phyloP scores from a whole-genome alignment of 2,113 vertebrate species.

The Cyprinus carpio region DNA sequence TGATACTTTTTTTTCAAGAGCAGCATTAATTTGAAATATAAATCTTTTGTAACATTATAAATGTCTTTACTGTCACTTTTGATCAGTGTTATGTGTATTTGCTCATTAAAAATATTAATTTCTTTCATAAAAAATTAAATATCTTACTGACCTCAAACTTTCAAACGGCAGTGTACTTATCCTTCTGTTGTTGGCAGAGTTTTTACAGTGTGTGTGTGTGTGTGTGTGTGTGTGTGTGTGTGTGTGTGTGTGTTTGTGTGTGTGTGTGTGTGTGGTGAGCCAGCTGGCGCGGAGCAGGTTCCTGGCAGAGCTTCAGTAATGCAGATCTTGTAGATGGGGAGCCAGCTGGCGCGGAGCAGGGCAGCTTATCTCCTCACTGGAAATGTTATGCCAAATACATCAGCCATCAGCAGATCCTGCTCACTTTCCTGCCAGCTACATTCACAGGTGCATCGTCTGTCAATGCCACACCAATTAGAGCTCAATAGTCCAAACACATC shows the following conservation, averaged over 20 bases:
- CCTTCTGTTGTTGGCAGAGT: not conserved
- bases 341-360: slow-evolving; percentile 51
- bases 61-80: not conserved
- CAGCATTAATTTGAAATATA: not conserved
- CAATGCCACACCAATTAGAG: not conserved
- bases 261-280: no score
- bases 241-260: no score
- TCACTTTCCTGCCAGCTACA: slow-evolving; percentile 89
- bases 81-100: not conserved
- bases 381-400: slow-evolving; percentile 89
- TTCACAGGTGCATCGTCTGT: slow-evolving; percentile 79
- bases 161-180: not conserved
- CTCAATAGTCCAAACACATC: no score
- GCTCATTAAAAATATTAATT: not conserved
- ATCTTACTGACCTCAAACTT: not conserved
- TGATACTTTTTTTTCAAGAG: not conserved
- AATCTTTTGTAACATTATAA: not conserved
- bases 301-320: slow-evolving; percentile 80
- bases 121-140: not conserved
- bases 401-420: slow-evolving; percentile 87
- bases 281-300: not conserved
- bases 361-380: slow-evolving; percentile 80
- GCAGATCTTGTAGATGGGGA: slow-evolving; percentile 81
- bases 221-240: not conserved
- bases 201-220: slow-evolving; percentile 14